These are phyloP conservation scores for Eumaeus atala DNA, from an alignment of 1,140 invertebrate species.

Conservation along the genomic window DNA sequence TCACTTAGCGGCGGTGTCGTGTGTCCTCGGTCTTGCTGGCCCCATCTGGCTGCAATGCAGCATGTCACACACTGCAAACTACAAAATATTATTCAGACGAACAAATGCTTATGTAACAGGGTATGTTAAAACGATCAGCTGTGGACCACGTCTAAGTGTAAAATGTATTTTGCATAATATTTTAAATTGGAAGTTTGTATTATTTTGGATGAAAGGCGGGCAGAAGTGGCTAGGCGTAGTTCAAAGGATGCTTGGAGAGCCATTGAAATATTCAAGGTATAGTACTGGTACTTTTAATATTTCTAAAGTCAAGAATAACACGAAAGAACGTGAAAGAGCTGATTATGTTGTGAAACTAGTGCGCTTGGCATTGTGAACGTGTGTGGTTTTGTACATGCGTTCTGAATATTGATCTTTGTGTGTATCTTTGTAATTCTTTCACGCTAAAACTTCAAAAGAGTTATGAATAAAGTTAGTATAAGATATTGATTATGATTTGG, in stretches of 20 bases:
- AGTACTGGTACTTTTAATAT: background rate
- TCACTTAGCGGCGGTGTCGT: too few relatives aligned
- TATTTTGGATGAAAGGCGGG: background rate
- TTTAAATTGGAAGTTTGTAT: background rate
- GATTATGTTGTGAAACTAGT: slow-evolving; percentile 5
- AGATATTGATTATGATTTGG: too few relatives aligned
- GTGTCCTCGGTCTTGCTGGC: too few relatives aligned
- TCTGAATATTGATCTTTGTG: too few relatives aligned
- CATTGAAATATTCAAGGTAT: background rate
- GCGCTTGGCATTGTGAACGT: background rate
- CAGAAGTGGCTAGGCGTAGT: background rate
- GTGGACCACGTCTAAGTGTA: background rate
- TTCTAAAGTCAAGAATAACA: background rate
- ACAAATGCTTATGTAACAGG: background rate
- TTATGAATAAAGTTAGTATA: too few relatives aligned
- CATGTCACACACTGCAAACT: background rate
- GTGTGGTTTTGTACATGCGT: background rate
- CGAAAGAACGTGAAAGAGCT: background rate
- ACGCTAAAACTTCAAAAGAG: too few relatives aligned
- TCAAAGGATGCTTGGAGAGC: slow-evolving; percentile 3
- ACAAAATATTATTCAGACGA: background rate
- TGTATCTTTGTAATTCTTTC: too few relatives aligned
- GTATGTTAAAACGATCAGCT: background rate
- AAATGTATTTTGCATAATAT: background rate
- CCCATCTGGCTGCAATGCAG: too few relatives aligned